Conservation (phyloP, 2,113 vertebrate genomes). For the Sphaerodactylus townsendi region DNA sequence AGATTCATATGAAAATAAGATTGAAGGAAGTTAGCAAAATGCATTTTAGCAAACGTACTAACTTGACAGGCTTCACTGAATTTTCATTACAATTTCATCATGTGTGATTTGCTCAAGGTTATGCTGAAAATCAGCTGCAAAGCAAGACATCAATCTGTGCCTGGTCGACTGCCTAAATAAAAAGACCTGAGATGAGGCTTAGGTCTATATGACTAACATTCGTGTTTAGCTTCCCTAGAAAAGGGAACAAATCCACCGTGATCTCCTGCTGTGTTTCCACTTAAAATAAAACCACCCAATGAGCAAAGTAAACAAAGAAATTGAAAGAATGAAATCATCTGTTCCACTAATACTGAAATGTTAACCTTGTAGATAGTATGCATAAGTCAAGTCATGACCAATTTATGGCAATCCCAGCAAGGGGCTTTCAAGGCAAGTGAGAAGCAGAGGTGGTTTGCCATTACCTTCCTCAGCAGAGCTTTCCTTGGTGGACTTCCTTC, state of each 20-base stretch:
- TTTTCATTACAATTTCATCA: background rate
- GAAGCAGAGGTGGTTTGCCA: too few relatives aligned
- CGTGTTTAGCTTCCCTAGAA: background rate
- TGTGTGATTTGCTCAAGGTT: background rate
- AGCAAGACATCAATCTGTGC: background rate
- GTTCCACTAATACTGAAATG: too few relatives aligned
- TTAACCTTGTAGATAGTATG: too few relatives aligned
- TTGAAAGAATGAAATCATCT: background rate
- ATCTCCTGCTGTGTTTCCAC: background rate
- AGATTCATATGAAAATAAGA: background rate
- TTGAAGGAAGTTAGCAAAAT: background rate
- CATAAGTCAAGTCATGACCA: too few relatives aligned
- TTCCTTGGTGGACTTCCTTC: too few relatives aligned
- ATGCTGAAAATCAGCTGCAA: background rate
- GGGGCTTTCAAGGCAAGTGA: too few relatives aligned
- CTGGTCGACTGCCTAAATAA: background rate
- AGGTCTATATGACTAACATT: background rate
- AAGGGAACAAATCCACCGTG: background rate
- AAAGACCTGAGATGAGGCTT: too few relatives aligned
- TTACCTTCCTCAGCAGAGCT: too few relatives aligned
- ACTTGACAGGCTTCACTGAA: background rate
- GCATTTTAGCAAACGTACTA: background rate
- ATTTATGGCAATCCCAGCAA: too few relatives aligned
- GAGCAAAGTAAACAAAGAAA: background rate
- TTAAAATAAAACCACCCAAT: background rate